A percentile compares a stretch with the other conserved stretches of the same genome.
phyloP scores from a whole-genome alignment of 2,113 vertebrate genomes.

The Tympanuchus pallidicinctus region DNA sequence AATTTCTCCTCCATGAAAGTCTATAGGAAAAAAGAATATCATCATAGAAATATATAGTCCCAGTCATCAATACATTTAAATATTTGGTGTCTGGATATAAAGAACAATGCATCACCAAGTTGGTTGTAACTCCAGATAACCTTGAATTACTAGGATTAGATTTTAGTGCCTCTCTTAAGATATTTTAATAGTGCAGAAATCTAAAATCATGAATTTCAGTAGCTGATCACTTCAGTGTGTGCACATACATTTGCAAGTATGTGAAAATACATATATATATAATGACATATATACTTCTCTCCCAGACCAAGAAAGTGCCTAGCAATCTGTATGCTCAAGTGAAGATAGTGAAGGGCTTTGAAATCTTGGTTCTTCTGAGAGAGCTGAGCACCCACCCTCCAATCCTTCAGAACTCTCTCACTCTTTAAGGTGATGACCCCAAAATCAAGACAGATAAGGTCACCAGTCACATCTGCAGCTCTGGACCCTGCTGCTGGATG shows the following conservation, averaged over 20 bases:
- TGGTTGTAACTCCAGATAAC: background rate
- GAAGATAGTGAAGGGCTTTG: background rate
- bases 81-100: slow-evolving; percentile 4
- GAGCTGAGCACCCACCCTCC: background rate
- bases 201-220: background rate
- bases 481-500: background rate
- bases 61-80: background rate
- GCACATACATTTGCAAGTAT: background rate
- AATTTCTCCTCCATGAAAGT: background rate
- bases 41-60: slow-evolving; percentile 34
- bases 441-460: background rate
- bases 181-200: background rate
- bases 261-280: background rate
- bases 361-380: background rate
- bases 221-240: background rate
- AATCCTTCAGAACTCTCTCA: background rate
- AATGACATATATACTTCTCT: background rate
- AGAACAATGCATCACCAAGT: background rate
- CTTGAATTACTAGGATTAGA: background rate
- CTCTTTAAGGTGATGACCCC: background rate
- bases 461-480: background rate
- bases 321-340: background rate
- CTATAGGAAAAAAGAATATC: slow-evolving; percentile 22
- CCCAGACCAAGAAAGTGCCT: slow-evolving; percentile 18
- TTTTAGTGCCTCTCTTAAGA: background rate